Evolutionary conservation across 2,113 vertebrate genomes (phyloP), one percentile per base, ranked within the genome.

Genomic region (Eubucco bourcierii): DNA sequence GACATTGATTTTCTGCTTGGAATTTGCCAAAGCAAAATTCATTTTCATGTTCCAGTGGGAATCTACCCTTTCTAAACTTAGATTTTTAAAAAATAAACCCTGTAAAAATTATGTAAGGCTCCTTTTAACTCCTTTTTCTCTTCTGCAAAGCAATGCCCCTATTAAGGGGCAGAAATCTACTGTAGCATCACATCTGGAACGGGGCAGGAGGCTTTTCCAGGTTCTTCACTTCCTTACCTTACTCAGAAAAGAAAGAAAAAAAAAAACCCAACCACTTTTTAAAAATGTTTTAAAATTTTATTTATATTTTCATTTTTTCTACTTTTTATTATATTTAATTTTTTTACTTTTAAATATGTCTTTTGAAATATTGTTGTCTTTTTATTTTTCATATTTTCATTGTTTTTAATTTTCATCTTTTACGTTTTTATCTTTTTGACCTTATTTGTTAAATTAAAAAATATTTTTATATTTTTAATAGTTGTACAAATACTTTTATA

Each of bases 1-100:
- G 77, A 55, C 63, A 7, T 39, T 60, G 31, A 23, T 80, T 81
- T 80, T 88, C 65, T 53, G 2, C 4, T 3, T 44, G n/a, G 31
- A 74, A 18, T 88, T 90, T 88, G 33, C 66, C 80, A 83, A 77
- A 83, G 76, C 68, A 80, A 87, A 90, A 85, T 59, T 66, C 80
- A 80, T 88, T 87, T 33, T 82, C 10, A 2, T 7, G 3, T 66
- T 90, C 79, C 28, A 77, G 21, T 64, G 33, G 47, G 53, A 70
- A 70, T 71, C 65, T 95, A 46, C 28, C 37, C 63, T 95, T 85
- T 74, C 64, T 66, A 71, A 80, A 34, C n/a, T 31, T 71, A 34
- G 60, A 60, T 85, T 89, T 80, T 46, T 46, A 17, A 46, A 46
- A 46, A 37, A 24, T 83, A 55, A 76, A 84, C 31, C 24, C 29